Conservation (phyloP, 2,888 invertebrate species). For the Agrochola circellaris region DNA sequence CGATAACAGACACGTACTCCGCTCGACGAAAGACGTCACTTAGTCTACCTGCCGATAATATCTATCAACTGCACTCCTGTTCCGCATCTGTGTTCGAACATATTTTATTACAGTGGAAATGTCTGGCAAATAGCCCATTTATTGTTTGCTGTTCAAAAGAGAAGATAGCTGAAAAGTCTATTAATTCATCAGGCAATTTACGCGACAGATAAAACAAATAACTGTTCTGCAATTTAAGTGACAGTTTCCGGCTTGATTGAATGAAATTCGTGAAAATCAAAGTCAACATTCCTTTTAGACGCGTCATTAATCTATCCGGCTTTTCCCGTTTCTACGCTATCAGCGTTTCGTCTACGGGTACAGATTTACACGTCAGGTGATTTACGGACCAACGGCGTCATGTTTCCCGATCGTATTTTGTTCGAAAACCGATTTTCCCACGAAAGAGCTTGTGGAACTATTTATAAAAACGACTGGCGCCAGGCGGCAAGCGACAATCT, state of each 20-base stretch:
- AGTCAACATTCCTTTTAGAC: conserved; percentile 16
- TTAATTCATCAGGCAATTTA: conserved; percentile 22
- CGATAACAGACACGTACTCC: not conserved
- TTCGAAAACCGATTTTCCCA: not conserved
- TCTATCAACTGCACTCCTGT: conserved; percentile 1
- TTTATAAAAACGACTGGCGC: not conserved
- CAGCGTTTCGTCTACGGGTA: conserved; percentile 6
- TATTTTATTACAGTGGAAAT: conserved; percentile 6
- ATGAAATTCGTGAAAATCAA: conserved; percentile 6
- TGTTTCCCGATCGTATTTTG: not conserved
- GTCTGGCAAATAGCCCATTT: conserved; percentile 33
- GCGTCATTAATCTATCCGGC: conserved; percentile 2
- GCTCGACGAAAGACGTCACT: not conserved
- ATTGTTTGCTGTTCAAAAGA: conserved; percentile 13
- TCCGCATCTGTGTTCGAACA: conserved; percentile 2
- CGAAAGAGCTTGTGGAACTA: not conserved
- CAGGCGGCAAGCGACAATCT: not conserved
- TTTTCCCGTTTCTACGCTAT: conserved; percentile 1
- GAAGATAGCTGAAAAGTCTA: not conserved
- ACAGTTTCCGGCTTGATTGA: not conserved
- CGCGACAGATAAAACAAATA: conserved; percentile 18
- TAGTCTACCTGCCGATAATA: not conserved
- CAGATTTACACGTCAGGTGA: conserved; percentile 7
- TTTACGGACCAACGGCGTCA: not conserved
- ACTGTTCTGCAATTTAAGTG: not conserved